Percentiles rank a stretch among this genome's conserved stretches.
Evolutionary conservation across 2,888 invertebrate species (phyloP).

Genomic region (Antitype chi): DNA sequence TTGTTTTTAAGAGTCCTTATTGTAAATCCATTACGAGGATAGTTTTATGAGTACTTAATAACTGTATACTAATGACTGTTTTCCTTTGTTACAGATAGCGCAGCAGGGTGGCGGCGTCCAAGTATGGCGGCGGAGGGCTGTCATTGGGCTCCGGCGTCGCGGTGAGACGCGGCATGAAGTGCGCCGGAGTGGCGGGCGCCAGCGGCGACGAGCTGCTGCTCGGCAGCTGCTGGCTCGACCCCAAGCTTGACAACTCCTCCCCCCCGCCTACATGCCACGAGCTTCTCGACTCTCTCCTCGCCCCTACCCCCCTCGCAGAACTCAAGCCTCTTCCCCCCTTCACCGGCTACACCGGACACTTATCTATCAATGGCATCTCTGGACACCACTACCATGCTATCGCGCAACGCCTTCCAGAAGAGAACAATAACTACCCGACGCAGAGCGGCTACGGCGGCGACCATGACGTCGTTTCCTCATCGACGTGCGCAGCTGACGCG

Average conservation of each 20-base stretch:
- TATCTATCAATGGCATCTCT: slow-evolving; percentile 96
- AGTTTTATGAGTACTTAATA: not conserved
- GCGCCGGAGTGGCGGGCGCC: slow-evolving; percentile 85
- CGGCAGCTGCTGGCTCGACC: slow-evolving; percentile 93
- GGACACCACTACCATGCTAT: slow-evolving; percentile 97
- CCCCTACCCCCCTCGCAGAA: slow-evolving; percentile 94
- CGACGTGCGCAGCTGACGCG: slow-evolving; percentile 92
- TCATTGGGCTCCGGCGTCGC: slow-evolving; percentile 84
- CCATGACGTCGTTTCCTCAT: slow-evolving; percentile 94
- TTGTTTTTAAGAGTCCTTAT: not conserved
- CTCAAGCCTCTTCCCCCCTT: slow-evolving; percentile 96
- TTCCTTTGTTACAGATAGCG: slow-evolving; percentile 82
- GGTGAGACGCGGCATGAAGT: slow-evolving; percentile 92
- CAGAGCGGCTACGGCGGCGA: slow-evolving; percentile 92
- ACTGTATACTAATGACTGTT: slow-evolving; percentile 34
- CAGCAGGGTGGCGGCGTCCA: slow-evolving; percentile 89
- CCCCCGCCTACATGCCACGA: slow-evolving; percentile 90
- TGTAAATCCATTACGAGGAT: not conserved
- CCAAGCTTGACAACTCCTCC: slow-evolving; percentile 87
- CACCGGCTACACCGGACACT: slow-evolving; percentile 95
- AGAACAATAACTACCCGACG: slow-evolving; percentile 93
- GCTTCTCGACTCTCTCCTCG: slow-evolving; percentile 93
- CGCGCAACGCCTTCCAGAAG: slow-evolving; percentile 94
- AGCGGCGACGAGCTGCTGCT: slow-evolving; percentile 93
- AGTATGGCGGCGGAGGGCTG: slow-evolving; percentile 89